A percentile compares a stretch with the other conserved stretches of the same genome.
Evolutionary conservation across 2,797 vertebrate genomes (phyloP).

Genomic region (Brachymystax lenok): DNA sequence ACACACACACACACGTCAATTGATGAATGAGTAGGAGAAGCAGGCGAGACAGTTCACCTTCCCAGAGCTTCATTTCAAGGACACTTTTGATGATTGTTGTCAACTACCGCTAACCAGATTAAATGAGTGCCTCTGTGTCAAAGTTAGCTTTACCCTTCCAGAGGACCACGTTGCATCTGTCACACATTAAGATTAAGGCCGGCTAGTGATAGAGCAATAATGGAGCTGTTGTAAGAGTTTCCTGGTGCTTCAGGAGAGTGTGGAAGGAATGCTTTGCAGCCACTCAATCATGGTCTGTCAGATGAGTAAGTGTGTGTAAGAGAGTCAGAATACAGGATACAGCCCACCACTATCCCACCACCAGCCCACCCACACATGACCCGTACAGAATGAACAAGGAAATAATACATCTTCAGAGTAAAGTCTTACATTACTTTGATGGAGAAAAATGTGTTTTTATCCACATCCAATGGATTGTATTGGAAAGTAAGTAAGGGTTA

Average conservation of each 20-base stretch:
- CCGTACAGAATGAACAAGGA: constrained; percentile 38
- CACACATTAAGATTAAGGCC: constrained; percentile 62
- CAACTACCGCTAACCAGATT: constrained; percentile 69
- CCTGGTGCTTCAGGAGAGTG: constrained; percentile 21
- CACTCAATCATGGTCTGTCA: constrained; percentile 70
- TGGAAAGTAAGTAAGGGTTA: constrained; percentile 33
- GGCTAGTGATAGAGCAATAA: constrained; percentile 57
- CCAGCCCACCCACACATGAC: constrained; percentile 15
- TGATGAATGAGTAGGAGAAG: constrained; percentile 77
- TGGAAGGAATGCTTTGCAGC: constrained; percentile 61
- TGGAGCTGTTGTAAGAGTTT: constrained; percentile 45
- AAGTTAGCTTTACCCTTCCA: constrained; percentile 20
- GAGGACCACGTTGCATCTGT: constrained; percentile 62
- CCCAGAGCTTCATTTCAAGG: constrained; percentile 71
- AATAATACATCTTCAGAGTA: constrained; percentile 18
- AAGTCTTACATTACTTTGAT: constrained; percentile 16
- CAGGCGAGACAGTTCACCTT: constrained; percentile 76
- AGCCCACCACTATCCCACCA: constrained; percentile 9
- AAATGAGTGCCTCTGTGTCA: constrained; percentile 32
- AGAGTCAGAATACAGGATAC: constrained; percentile 60
- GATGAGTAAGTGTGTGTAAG: constrained; percentile 62
- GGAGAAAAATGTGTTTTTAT: constrained; percentile 26
- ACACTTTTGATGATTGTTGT: constrained; percentile 79
- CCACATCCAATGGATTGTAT: constrained; percentile 30
- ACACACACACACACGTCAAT: constrained; percentile 35